Base-by-base conservation (phyloP, 2,888 invertebrate genomes). In the Pristionchus maxplancki region DNA sequence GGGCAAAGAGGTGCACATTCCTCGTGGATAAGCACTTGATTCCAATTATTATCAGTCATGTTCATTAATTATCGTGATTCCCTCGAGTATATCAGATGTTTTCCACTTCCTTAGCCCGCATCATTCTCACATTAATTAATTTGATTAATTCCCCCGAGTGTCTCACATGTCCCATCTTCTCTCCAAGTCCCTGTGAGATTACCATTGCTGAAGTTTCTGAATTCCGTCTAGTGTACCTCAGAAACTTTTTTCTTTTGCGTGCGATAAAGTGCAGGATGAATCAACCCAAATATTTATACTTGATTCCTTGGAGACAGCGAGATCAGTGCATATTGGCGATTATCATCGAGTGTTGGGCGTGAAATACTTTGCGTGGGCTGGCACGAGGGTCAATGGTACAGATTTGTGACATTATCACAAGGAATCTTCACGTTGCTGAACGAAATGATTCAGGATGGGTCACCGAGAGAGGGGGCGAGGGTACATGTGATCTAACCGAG, bases 401-500 rank as follows among this genome's bases (percentile, higher is more conserved):
- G 31, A 37, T 17, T 9, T 20, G 71, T 37, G 71, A 37, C 71
- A 71, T 37, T 71, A 37, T 37, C 71, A 71, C 15, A 37, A 37
- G 71, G 37, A 37, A 37, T 37, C 71, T 37, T 71, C 37, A 37
- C 71, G 37, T 37, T 5, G 15, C 24, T 24, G 37, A 34, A 37
- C 34, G 71, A 71, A 71, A 71, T 71, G 71, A 71, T 24, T 71
- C 71, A 71, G 71, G 24, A 58, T n/a, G 8, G 15, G n/a, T 78
- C 44, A 78, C 78, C 78, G 44, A 48, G n/a, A 28, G 20, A 6
- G 71, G 28, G 74, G 24, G 11, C 6, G 44, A 78, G 34, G 5
- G 78, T 78, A 48, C 78, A 78, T 78, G 78, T 78, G n/a, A 44
- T 78, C 78, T 40, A 78, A 78, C 78, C 44, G 78, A 78, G 11